Evolutionary conservation across 2,113 vertebrate species (phyloP).

Genomic region (Pavo muticus): DNA sequence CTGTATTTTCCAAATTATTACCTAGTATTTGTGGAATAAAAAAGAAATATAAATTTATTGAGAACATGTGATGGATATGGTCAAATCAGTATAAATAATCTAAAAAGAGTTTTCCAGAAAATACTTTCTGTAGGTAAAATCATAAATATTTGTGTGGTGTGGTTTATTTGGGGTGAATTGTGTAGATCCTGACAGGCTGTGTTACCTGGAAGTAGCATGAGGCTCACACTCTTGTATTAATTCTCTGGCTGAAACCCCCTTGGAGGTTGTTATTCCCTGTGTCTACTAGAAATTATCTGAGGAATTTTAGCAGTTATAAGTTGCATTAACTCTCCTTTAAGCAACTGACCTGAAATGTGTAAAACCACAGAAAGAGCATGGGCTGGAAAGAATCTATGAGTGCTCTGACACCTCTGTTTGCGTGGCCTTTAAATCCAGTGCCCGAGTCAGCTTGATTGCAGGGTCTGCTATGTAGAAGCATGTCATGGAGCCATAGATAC

Average conservation of each 20-base stretch:
- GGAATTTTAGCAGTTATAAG: not conserved
- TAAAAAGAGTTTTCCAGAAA: not conserved
- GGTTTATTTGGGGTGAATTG: not conserved
- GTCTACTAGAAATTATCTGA: not conserved
- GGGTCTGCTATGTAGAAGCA: not conserved
- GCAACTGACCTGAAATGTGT: slow-evolving; percentile 22
- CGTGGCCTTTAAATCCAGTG: not conserved
- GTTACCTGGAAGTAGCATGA: not conserved
- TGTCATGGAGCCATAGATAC: not conserved
- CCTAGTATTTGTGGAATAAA: not conserved
- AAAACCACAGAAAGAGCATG: not conserved
- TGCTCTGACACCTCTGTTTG: not conserved
- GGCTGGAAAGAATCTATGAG: not conserved
- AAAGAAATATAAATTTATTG: not conserved
- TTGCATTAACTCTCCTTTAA: slow-evolving; percentile 8
- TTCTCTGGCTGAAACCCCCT: not conserved
- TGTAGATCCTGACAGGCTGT: not conserved
- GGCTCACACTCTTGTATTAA: not conserved
- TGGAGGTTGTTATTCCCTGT: not conserved
- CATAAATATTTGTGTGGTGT: not conserved
- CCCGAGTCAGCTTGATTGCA: not conserved
- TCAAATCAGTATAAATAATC: not conserved
- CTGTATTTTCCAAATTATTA: not conserved
- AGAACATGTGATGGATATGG: not conserved
- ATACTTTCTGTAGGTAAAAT: not conserved